Percentiles rank a stretch among this genome's conserved stretches.
Conservation (phyloP, 1,140 invertebrate species). For the Drosophila oshimai region DNA sequence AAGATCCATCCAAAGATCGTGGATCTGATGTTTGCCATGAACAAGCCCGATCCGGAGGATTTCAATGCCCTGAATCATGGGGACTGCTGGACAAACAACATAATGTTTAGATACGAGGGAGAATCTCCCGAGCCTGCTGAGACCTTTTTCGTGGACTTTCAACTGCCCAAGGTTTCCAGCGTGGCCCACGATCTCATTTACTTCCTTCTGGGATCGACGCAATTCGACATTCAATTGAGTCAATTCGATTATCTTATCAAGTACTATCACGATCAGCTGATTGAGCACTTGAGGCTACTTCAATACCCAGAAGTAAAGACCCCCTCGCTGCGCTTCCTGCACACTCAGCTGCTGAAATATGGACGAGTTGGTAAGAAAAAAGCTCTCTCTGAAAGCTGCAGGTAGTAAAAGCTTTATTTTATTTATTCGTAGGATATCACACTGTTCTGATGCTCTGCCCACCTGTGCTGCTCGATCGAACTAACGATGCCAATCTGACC, state of each 20-base stretch:
- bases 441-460: conserved; percentile 40
- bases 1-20: conserved; percentile 37
- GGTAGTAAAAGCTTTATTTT: neutral
- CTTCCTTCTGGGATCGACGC: conserved; percentile 60
- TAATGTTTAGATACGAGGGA: conserved; percentile 76
- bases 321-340: conserved; percentile 75
- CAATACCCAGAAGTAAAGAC: conserved; percentile 55
- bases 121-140: conserved; percentile 15
- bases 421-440: conserved; percentile 21
- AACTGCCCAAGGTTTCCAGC: conserved; percentile 55
- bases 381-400: neutral
- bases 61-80: conserved; percentile 86
- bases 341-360: conserved; percentile 51
- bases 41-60: conserved; percentile 68
- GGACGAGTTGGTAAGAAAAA: conserved; percentile 34
- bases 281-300: conserved; percentile 42
- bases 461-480: conserved; percentile 45
- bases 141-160: conserved; percentile 81
- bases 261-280: conserved; percentile 56
- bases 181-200: conserved; percentile 74
- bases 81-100: conserved; percentile 83
- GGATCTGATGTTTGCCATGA: conserved; percentile 46
- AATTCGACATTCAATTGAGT: conserved; percentile 44
- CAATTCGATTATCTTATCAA: conserved; percentile 61
- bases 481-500: conserved; percentile 21